Conservation (phyloP, 2,113 vertebrate species). For the Misgurnus anguillicaudatus region DNA sequence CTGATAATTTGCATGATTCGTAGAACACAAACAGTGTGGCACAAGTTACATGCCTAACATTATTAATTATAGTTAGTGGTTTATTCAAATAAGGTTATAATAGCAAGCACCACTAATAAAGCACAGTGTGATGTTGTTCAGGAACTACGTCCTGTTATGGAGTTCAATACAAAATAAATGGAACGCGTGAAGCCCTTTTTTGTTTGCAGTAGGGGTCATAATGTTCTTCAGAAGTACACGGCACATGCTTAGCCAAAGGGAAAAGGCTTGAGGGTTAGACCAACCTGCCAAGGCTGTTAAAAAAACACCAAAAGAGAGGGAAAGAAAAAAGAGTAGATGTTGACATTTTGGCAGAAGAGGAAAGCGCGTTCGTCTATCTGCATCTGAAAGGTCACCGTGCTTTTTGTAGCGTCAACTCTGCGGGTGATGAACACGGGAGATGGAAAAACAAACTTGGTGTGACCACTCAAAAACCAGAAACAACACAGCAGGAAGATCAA, state of each 20-base stretch:
- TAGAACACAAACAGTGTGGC: too few relatives aligned
- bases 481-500: constrained; percentile 43
- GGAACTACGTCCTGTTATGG: not conserved
- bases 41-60: too few relatives aligned
- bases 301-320: constrained; percentile 30
- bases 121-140: not conserved
- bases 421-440: constrained; percentile 51
- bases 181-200: not conserved
- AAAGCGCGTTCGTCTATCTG: constrained; percentile 44
- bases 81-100: too few relatives aligned
- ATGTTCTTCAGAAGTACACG: constrained; percentile 5
- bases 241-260: constrained; percentile 16
- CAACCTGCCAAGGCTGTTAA: constrained; percentile 22
- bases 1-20: too few relatives aligned
- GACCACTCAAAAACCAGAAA: constrained; percentile 48
- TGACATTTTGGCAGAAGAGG: constrained; percentile 55
- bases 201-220: constrained; percentile 9
- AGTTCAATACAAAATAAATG: not conserved
- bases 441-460: constrained; percentile 54
- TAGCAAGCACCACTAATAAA: not conserved
- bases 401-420: constrained; percentile 39
- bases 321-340: constrained; percentile 30
- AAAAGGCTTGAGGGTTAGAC: constrained; percentile 26
- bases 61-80: too few relatives aligned
- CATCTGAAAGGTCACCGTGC: constrained; percentile 54